A percentile compares a stretch with the other conserved stretches of the same genome.
Conservation (phyloP, 1,140 invertebrate species). For the Drepana arcuata region DNA sequence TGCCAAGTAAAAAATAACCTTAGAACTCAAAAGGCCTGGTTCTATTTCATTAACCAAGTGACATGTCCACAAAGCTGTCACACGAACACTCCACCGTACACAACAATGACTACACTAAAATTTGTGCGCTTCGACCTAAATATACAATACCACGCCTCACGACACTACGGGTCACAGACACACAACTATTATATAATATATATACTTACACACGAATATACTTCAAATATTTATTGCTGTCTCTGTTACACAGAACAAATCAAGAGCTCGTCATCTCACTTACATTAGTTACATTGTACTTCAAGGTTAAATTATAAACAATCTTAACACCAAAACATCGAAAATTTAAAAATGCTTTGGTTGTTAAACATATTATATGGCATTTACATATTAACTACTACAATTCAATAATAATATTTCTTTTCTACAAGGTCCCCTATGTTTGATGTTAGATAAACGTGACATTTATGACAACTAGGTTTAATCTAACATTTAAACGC, state of each 20-base stretch:
- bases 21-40: too few relatives aligned
- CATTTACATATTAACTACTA: too few relatives aligned
- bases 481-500: too few relatives aligned
- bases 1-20: too few relatives aligned
- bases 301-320: slow-evolving; percentile 25
- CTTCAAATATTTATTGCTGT: slow-evolving; percentile 59
- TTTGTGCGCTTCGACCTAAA: slow-evolving; percentile 67
- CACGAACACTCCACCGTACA: slow-evolving; percentile 20
- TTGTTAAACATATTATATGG: too few relatives aligned
- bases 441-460: too few relatives aligned
- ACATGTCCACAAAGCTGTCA: too few relatives aligned
- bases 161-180: slow-evolving; percentile 13
- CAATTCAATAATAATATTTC: not conserved
- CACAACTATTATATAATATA: slow-evolving; percentile 5
- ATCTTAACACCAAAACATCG: slow-evolving; percentile 12
- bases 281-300: slow-evolving; percentile 57
- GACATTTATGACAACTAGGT: too few relatives aligned
- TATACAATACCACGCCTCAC: slow-evolving; percentile 23
- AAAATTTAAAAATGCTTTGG: slow-evolving; percentile 16
- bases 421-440: not conserved
- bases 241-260: slow-evolving; percentile 59
- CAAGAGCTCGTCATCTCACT: slow-evolving; percentile 56
- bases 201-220: slow-evolving; percentile 46
- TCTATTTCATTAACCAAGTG: too few relatives aligned
- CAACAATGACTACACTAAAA: slow-evolving; percentile 46